phyloP scores from a whole-genome alignment of 2,113 vertebrate species.

The Pandion haliaetus region DNA sequence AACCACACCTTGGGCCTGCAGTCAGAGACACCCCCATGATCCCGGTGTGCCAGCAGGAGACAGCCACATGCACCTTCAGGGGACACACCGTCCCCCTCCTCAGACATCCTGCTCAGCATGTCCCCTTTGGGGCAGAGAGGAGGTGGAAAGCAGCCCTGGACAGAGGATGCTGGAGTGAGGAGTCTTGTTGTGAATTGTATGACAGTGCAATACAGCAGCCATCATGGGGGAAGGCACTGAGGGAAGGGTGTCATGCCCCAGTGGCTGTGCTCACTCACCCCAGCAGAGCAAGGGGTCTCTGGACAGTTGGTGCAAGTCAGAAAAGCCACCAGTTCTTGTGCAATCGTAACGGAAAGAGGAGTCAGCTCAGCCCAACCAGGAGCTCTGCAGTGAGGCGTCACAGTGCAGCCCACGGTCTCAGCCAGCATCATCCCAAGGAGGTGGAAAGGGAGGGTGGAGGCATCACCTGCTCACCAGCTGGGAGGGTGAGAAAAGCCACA shows the following conservation, averaged over 20 bases:
- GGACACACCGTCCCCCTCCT: neutral
- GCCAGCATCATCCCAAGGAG: neutral
- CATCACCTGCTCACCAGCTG: fast-evolving
- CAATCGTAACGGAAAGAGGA: neutral
- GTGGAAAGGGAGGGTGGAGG: neutral
- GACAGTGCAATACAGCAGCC: fast-evolving
- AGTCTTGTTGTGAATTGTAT: neutral
- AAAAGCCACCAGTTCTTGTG: neutral
- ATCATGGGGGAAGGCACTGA: fast-evolving
- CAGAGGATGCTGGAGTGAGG: neutral
- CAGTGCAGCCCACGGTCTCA: fast-evolving
- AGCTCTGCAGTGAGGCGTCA: neutral
- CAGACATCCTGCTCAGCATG: neutral
- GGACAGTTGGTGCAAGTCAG: neutral
- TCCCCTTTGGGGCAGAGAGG: neutral
- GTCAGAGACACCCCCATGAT: neutral
- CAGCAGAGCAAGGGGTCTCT: neutral
- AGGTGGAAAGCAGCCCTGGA: neutral
- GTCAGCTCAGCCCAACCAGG: neutral
- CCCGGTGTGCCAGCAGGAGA: neutral
- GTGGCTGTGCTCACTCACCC: fast-evolving
- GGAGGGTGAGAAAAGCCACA: neutral
- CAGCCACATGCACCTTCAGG: fast-evolving
- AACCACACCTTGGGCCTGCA: neutral
- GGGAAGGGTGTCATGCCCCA: fast-evolving